Evolutionary conservation across 92 coral and sea anemone species (phyloP).

Genomic region (Heteractis magnifica): DNA sequence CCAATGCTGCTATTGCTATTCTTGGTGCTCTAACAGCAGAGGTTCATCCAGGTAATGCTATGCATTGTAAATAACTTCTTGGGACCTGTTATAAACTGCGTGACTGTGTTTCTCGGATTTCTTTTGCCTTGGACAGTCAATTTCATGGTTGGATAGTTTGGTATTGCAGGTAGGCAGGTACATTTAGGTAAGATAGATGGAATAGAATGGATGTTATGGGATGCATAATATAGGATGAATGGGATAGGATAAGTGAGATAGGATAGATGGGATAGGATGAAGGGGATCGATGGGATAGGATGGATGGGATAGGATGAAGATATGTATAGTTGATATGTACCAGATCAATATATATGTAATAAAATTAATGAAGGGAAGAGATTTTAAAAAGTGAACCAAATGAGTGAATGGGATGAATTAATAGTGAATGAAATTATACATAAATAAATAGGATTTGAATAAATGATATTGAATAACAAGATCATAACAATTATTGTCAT

Average conservation of each 20-base stretch:
- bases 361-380: not conserved
- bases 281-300: too few species aligned
- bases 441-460: not conserved
- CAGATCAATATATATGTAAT: too few species aligned
- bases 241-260: not conserved
- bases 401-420: not conserved
- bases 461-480: not conserved
- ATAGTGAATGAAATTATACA: not conserved
- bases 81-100: too few species aligned
- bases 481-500: not conserved
- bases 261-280: not conserved
- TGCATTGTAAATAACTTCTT: not conserved
- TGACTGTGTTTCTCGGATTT: too few species aligned
- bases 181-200: too few species aligned
- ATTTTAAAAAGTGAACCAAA: too few species aligned
- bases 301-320: not conserved
- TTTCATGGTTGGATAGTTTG: too few species aligned
- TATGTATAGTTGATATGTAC: not conserved
- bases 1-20: slow-evolving; percentile 81
- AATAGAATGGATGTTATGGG: not conserved
- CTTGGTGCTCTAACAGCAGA: slow-evolving; percentile 80
- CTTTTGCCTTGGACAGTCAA: too few species aligned
- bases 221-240: not conserved
- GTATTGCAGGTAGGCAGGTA: too few species aligned
- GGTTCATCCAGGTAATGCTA: slow-evolving; percentile 74